Conservation (phyloP, 2,888 invertebrate genomes). For the Pseudoips prasinana region DNA sequence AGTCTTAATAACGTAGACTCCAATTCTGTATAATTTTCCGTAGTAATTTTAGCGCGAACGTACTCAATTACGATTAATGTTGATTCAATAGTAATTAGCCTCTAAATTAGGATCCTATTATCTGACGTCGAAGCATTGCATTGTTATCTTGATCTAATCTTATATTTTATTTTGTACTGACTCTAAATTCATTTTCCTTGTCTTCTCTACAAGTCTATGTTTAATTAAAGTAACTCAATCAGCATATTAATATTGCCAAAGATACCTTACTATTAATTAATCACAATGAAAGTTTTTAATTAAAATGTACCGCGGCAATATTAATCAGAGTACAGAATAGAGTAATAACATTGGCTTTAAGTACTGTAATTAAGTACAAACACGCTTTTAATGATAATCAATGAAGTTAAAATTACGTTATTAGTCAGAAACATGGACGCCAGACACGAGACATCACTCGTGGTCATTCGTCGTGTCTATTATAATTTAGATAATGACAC, state of each 20-base stretch:
- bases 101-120: constrained; percentile 10
- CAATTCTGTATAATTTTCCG: too few relatives aligned
- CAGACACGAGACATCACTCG: constrained; percentile 12
- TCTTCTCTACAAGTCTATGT: too few relatives aligned
- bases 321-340: background rate
- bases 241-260: too few relatives aligned
- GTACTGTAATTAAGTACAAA: constrained; percentile 11
- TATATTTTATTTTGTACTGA: too few relatives aligned
- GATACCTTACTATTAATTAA: too few relatives aligned
- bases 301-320: background rate
- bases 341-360: constrained; percentile 2
- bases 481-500: constrained; percentile 29
- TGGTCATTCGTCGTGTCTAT: constrained; percentile 25
- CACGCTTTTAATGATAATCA: constrained; percentile 21
- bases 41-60: too few relatives aligned
- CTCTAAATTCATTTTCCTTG: too few relatives aligned
- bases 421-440: constrained; percentile 16
- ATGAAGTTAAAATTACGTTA: constrained; percentile 28
- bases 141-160: too few relatives aligned
- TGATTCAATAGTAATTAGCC: constrained; percentile 4
- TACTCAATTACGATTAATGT: constrained; percentile 2
- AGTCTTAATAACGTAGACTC: constrained; percentile 8
- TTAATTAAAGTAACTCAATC: too few relatives aligned
- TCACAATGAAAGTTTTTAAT: constrained; percentile 1
- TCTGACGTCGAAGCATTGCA: constrained; percentile 1